Percentiles rank a stretch among this genome's conserved stretches.
Conservation (phyloP, 2,888 invertebrate genomes). For the Sericinus montela region DNA sequence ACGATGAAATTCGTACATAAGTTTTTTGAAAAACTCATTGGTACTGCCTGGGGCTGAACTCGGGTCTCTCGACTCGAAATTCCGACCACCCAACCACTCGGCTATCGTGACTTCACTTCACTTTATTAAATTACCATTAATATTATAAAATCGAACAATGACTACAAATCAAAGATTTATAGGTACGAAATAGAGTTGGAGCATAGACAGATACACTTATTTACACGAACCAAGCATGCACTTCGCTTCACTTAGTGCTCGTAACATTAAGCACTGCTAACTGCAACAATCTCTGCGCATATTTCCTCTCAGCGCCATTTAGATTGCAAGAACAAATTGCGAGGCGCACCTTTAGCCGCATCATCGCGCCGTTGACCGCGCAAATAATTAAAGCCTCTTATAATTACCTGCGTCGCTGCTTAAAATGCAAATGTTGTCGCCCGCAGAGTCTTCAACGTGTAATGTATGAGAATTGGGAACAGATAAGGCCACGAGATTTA, state of each 20-base stretch:
- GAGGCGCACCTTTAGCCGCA: conserved; percentile 52
- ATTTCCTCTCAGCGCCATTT: conserved; percentile 46
- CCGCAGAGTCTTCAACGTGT: conserved; percentile 45
- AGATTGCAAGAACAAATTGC: conserved; percentile 70
- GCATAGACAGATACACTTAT: conserved; percentile 2
- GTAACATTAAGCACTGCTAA: conserved; percentile 18
- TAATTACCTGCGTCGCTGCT: conserved; percentile 63
- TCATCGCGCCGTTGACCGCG: conserved; percentile 28
- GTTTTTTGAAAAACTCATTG: too few species aligned
- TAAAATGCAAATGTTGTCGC: conserved; percentile 76
- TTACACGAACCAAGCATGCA: not conserved
- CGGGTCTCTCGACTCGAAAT: too few species aligned
- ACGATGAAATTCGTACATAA: too few species aligned
- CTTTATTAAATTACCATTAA: too few species aligned
- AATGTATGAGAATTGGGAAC: conserved; percentile 57
- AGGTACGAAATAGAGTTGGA: too few species aligned
- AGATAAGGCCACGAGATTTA: conserved; percentile 71
- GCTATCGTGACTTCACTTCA: too few species aligned
- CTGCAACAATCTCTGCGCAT: conserved; percentile 26
- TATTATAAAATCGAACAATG: too few species aligned
- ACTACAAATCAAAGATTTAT: too few species aligned
- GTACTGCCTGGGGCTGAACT: too few species aligned
- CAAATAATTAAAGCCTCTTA: conserved; percentile 46
- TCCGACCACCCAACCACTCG: too few species aligned
- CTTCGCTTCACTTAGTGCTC: conserved; percentile 7